Percentiles rank a stretch among this genome's conserved stretches.
Evolutionary conservation across 2,797 vertebrate genomes (phyloP).

Genomic region (Muscicapa comitata): DNA sequence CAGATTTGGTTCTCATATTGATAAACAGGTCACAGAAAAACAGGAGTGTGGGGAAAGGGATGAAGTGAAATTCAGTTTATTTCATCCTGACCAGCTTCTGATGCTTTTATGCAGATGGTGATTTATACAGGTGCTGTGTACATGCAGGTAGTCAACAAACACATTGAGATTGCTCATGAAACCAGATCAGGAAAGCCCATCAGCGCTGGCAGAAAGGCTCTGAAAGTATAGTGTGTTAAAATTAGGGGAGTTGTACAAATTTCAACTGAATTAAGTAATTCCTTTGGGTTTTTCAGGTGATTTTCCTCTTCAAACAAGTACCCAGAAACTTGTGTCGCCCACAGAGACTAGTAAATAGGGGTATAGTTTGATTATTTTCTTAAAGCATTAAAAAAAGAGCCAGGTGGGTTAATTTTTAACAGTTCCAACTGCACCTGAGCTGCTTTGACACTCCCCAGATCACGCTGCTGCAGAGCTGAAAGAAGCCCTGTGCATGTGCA

Average conservation of each 20-base stretch:
- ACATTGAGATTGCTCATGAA: background rate
- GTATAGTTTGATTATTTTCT: background rate
- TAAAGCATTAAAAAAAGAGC: background rate
- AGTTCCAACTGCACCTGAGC: background rate
- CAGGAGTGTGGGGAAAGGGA: background rate
- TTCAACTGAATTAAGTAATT: background rate
- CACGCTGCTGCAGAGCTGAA: background rate
- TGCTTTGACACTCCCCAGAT: background rate
- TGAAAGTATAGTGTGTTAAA: background rate
- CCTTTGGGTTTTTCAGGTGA: background rate
- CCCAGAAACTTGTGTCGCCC: background rate
- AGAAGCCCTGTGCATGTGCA: background rate
- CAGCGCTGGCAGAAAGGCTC: background rate
- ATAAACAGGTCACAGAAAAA: constrained; percentile 75
- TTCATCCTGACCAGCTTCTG: background rate
- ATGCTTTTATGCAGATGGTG: background rate
- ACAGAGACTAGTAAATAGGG: background rate
- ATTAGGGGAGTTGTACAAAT: background rate
- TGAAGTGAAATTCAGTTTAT: constrained; percentile 11
- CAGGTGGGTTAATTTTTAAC: background rate
- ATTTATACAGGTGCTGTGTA: constrained; percentile 4
- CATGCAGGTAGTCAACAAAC: background rate
- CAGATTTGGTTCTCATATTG: constrained; percentile 77
- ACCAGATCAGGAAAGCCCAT: background rate
- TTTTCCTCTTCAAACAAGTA: background rate